Conservation (phyloP, 2,888 invertebrate species). For the Ephialtes manifestator region DNA sequence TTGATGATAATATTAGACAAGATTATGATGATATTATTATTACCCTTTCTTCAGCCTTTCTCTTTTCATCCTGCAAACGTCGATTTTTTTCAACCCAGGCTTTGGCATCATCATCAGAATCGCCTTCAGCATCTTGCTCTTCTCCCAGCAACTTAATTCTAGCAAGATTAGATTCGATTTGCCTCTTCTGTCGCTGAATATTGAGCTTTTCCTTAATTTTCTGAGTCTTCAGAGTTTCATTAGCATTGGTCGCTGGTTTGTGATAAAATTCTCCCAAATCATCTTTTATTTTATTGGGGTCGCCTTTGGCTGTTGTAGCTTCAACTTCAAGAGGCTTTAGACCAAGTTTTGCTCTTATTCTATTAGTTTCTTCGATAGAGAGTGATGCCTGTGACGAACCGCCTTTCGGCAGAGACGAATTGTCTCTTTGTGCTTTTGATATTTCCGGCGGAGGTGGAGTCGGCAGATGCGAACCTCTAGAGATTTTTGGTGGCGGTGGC, state of each 20-base stretch:
- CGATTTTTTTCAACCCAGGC: conserved; percentile 95
- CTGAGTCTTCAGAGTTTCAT: conserved; percentile 91
- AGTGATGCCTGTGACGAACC: conserved; percentile 87
- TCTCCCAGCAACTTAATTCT: conserved; percentile 90
- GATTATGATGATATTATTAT: conserved; percentile 56
- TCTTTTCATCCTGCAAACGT: conserved; percentile 92
- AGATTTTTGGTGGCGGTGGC: conserved; percentile 85
- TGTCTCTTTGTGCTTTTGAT: conserved; percentile 61
- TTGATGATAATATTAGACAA: too few relatives aligned
- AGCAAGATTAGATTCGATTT: conserved; percentile 90
- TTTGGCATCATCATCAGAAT: conserved; percentile 91
- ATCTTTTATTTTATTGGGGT: conserved; percentile 85
- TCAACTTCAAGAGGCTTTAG: conserved; percentile 95
- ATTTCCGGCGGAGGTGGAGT: conserved; percentile 77
- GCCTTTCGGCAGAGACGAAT: conserved; percentile 82
- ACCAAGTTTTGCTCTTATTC: conserved; percentile 96
- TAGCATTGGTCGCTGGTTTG: conserved; percentile 92
- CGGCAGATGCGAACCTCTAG: conserved; percentile 80
- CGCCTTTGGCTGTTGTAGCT: conserved; percentile 78
- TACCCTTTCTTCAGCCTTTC: conserved; percentile 94
- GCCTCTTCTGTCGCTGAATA: conserved; percentile 92
- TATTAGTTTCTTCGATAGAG: conserved; percentile 95
- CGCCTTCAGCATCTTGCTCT: conserved; percentile 84
- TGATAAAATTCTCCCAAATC: conserved; percentile 88
- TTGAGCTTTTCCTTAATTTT: conserved; percentile 93